phyloP scores from a whole-genome alignment of 2,888 invertebrate genomes.

The Psylliodes chrysocephalus region DNA sequence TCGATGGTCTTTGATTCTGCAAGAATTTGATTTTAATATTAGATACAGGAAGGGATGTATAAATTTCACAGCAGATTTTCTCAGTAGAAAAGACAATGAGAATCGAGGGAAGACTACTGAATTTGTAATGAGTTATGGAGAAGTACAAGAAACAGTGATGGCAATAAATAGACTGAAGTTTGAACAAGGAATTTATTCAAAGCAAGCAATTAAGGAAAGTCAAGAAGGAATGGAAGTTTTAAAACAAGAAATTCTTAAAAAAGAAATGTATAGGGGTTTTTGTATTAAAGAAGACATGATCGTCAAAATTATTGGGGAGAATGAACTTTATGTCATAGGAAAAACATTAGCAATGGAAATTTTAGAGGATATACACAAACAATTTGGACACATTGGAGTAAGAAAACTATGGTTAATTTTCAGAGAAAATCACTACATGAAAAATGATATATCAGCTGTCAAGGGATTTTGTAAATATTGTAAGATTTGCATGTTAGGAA shows the following conservation, averaged over 20 bases:
- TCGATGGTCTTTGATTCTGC: background rate
- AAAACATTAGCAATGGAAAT: background rate
- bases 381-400: slow-evolving; percentile 14
- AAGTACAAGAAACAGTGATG: too few relatives aligned
- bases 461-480: too few relatives aligned
- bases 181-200: background rate
- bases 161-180: background rate
- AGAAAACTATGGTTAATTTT: slow-evolving; percentile 33
- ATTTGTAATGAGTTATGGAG: background rate
- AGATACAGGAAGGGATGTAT: slow-evolving; percentile 17
- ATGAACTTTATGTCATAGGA: background rate
- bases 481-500: background rate
- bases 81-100: slow-evolving; percentile 3
- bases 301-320: background rate
- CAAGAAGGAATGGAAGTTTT: background rate
- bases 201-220: background rate
- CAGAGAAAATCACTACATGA: too few relatives aligned
- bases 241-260: background rate
- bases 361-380: background rate
- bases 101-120: background rate
- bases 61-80: slow-evolving; percentile 16
- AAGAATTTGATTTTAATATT: slow-evolving; percentile 10
- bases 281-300: background rate
- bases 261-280: background rate
- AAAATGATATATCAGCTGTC: background rate